Evolutionary conservation across 2,113 vertebrate genomes (phyloP).

Genomic region (Erythrocercus mccallii): DNA sequence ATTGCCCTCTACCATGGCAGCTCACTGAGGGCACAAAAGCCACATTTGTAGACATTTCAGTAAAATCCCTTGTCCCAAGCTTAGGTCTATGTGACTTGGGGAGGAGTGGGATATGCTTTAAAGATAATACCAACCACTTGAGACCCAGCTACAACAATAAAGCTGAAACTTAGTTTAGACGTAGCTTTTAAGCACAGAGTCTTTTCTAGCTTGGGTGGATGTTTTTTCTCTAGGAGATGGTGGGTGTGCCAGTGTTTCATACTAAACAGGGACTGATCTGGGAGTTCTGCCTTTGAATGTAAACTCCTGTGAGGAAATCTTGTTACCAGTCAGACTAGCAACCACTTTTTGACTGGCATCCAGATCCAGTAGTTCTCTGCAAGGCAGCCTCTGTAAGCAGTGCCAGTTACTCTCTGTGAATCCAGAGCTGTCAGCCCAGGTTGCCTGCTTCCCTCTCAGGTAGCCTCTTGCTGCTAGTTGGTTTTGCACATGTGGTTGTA

Average conservation of each 20-base stretch:
- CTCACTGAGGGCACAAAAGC: not conserved
- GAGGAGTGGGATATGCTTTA: not conserved
- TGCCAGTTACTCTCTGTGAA: not conserved
- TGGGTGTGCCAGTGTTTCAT: not conserved
- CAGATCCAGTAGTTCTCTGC: not conserved
- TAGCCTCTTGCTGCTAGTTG: not conserved
- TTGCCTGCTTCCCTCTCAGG: not conserved
- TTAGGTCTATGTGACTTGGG: not conserved
- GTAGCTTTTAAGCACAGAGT: not conserved
- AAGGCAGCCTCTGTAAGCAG: not conserved
- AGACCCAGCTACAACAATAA: not conserved
- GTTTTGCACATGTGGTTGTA: not conserved
- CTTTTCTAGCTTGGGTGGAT: not conserved
- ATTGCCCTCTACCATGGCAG: not conserved
- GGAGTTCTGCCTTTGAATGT: not conserved
- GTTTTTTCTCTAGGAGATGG: not conserved
- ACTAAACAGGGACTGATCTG: not conserved
- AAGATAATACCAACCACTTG: not conserved
- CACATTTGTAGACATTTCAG: not conserved
- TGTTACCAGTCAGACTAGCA: not conserved
- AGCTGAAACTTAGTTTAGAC: not conserved
- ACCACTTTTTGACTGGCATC: not conserved
- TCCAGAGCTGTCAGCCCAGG: not conserved
- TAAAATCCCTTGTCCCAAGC: not conserved
- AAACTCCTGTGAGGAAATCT: not conserved